These are phyloP conservation scores for Anarrhichthys ocellatus DNA, from an alignment of 2,113 vertebrate species.

Conservation along the genomic window DNA sequence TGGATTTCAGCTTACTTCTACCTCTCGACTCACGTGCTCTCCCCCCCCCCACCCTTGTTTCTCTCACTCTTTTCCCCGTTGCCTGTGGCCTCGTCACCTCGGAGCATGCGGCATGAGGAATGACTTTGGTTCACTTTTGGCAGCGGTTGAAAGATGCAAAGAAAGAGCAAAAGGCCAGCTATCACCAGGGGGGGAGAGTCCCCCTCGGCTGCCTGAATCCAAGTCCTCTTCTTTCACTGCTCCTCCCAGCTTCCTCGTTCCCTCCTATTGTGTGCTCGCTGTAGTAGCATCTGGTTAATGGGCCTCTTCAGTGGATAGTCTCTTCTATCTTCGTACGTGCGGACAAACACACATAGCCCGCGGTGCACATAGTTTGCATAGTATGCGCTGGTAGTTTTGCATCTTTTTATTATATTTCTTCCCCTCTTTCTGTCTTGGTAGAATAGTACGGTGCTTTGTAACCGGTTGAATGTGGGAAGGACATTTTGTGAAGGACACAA, in stretches of 20 bases:
- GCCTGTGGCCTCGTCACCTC: constrained; percentile 49
- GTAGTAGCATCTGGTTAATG: constrained; percentile 88
- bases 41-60: not conserved
- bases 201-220: constrained; percentile 46
- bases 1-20: constrained; percentile 74
- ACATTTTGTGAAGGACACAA: constrained; percentile 8
- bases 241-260: constrained; percentile 49
- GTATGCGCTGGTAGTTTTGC: not conserved
- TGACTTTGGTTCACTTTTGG: constrained; percentile 52
- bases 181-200: constrained; percentile 39
- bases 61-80: constrained; percentile 19
- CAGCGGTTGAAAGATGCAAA: constrained; percentile 50
- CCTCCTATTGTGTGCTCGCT: constrained; percentile 63
- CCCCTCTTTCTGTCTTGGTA: not conserved
- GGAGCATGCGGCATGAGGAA: constrained; percentile 41
- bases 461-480: not conserved
- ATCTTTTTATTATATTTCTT: not conserved
- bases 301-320: constrained; percentile 82
- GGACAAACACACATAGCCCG: not conserved
- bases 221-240: constrained; percentile 50
- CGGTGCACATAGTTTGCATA: not conserved
- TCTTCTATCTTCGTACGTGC: constrained; percentile 57
- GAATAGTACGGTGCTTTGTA: not conserved
- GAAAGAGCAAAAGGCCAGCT: constrained; percentile 59
- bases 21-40: constrained; percentile 44